Conservation (phyloP, 2,113 vertebrate genomes). For the Cynoglossus semilaevis region DNA sequence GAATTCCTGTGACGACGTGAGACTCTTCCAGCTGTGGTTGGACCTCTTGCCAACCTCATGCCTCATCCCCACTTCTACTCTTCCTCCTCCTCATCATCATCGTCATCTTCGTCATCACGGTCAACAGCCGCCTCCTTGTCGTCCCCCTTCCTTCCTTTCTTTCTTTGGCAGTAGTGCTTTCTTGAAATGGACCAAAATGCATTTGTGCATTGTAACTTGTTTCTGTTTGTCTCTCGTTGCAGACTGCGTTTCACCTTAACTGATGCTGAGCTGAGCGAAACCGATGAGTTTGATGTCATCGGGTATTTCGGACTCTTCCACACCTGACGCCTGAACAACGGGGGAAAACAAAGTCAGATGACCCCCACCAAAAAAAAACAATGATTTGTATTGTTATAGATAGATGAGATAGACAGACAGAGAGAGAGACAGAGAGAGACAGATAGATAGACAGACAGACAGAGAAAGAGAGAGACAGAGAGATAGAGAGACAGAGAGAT, state of each 20-base stretch:
- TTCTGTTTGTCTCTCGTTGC: constrained; percentile 59
- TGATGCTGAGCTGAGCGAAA: constrained; percentile 99
- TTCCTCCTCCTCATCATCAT: constrained; percentile 1
- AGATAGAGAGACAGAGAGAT: too few species aligned
- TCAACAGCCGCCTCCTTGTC: background rate
- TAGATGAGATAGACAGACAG: too few species aligned
- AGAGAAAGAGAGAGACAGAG: too few species aligned
- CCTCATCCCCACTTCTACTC: background rate
- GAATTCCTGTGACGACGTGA: constrained; percentile 70
- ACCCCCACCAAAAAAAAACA: background rate
- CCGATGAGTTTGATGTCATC: constrained; percentile 97
- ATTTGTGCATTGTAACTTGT: constrained; percentile 71
- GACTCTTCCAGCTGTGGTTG: constrained; percentile 44
- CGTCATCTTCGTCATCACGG: constrained; percentile 10
- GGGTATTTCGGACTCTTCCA: constrained; percentile 93
- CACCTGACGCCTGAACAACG: constrained; percentile 85
- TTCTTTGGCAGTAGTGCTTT: constrained; percentile 96
- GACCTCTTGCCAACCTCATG: constrained; percentile 56
- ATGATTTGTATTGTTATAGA: too few species aligned
- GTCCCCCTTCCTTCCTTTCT: constrained; percentile 15
- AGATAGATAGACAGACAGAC: too few species aligned
- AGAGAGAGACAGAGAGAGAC: too few species aligned
- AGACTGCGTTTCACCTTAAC: constrained; percentile 76
- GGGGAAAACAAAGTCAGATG: background rate
- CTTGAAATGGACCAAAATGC: constrained; percentile 80